Evolutionary conservation across 2,797 vertebrate genomes (phyloP), one percentile per base, ranked within the genome.

Genomic region (Dromococcyx pavoninus): DNA sequence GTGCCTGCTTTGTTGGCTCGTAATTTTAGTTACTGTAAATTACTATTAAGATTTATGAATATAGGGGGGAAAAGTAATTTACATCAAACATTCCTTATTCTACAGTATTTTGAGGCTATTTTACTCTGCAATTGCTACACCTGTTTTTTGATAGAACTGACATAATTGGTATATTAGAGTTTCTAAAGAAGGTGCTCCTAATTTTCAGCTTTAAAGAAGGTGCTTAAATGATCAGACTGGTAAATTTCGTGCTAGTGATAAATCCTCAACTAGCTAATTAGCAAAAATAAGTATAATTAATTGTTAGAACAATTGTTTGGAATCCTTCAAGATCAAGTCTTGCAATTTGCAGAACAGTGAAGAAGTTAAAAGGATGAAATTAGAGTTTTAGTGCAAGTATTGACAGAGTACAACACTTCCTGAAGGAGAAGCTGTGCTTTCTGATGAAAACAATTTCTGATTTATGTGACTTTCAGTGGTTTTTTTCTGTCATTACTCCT

Each of bases 401-500:
- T 92, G 76, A 37, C 54, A 23, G 30, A 17, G 19, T 58, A 1
- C 17, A 33, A 23, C 7, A 5, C 62, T 86, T 94, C 44, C 81
- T 89, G 84, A 74, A 79, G 90, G 80, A 90, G 74, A 57, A 77
- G 11, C 80, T 67, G 30, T 67, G 56, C 30, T 84, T 62, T 78
- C 30, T 53, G 57, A 75, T 90, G 37, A 89, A 70, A 83, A 72
- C 1, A 1, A 65, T 57, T 90, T 92, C 58, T 89, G 61, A 71
- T 94, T 91, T 94, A 62, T 92, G 61, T 94, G 28, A 27, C 28
- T 50, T 79, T 25, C 60, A 86, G 2, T 84, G 76, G 66, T 72
- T 92, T 96, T 86, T 95, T 86, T 95, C 73, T 67, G 35, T 73
- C 56, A 35, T 81, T 89, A 41, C 48, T 89, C 6, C 57, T 83